Evolutionary conservation across 2,797 vertebrate genomes (phyloP).

Genomic region (Morelia viridis): DNA sequence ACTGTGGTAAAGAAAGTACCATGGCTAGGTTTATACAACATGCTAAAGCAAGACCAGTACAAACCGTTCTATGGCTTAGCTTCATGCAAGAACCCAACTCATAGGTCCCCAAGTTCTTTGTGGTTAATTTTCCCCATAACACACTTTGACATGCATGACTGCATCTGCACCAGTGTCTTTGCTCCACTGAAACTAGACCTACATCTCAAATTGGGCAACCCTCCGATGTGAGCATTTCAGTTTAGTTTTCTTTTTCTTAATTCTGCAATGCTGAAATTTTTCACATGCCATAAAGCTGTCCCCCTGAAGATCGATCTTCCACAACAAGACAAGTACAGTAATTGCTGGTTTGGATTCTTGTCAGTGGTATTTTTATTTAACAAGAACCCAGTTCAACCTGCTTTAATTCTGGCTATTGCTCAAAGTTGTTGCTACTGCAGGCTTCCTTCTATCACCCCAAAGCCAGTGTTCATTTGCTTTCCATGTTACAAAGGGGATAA

Average conservation of each 20-base stretch:
- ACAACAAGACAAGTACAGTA: background rate
- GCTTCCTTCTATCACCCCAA: background rate
- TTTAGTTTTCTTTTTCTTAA: too few relatives aligned
- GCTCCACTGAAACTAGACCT: background rate
- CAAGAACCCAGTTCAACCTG: background rate
- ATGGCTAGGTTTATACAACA: background rate
- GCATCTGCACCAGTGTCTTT: background rate
- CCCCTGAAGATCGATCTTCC: background rate
- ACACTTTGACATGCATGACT: background rate
- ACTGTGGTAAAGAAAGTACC: background rate
- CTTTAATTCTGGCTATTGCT: background rate
- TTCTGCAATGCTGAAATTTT: background rate
- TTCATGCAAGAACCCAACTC: background rate
- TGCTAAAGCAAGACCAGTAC: background rate
- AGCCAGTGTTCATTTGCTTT: background rate
- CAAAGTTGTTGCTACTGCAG: background rate
- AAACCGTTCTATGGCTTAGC: background rate
- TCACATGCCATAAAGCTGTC: background rate
- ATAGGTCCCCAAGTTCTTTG: background rate
- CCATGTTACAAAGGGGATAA: background rate
- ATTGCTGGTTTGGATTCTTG: background rate
- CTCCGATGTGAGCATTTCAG: background rate
- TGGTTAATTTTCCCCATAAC: background rate
- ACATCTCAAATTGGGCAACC: background rate
- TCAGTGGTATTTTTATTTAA: background rate